These are phyloP conservation scores for Zaprionus tsacasi DNA, from an alignment of 1,140 invertebrate species.

Conservation along the genomic window DNA sequence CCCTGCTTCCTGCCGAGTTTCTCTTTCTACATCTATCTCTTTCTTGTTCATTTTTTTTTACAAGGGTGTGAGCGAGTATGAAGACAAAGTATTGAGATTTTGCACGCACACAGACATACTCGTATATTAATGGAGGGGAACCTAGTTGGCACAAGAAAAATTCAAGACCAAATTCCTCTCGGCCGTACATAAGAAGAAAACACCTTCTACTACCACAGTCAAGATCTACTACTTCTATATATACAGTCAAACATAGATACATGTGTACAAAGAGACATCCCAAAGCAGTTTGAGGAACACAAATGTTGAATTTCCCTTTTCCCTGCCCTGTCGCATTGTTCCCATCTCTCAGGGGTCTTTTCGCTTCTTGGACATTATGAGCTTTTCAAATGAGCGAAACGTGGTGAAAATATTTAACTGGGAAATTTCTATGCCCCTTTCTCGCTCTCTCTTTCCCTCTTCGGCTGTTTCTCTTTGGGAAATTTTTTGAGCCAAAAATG, in stretches of 20 bases:
- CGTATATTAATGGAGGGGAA: background rate
- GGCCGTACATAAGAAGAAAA: background rate
- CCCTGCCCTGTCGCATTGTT: background rate
- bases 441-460: background rate
- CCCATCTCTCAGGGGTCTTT: background rate
- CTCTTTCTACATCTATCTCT: constrained; percentile 9
- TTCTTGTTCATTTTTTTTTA: background rate
- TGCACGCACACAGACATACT: background rate
- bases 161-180: constrained; percentile 22
- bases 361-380: background rate
- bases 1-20: background rate
- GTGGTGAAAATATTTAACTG: background rate
- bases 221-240: too few relatives aligned
- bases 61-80: background rate
- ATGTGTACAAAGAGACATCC: background rate
- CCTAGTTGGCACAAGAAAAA: background rate
- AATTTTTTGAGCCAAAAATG: too few relatives aligned
- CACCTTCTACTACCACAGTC: background rate
- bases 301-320: background rate
- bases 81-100: background rate
- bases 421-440: background rate
- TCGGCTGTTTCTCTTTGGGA: background rate
- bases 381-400: background rate
- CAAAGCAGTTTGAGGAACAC: background rate
- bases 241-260: background rate